Base-by-base conservation (phyloP, 2,888 invertebrate genomes). In the Isotomurus palustris region DNA sequence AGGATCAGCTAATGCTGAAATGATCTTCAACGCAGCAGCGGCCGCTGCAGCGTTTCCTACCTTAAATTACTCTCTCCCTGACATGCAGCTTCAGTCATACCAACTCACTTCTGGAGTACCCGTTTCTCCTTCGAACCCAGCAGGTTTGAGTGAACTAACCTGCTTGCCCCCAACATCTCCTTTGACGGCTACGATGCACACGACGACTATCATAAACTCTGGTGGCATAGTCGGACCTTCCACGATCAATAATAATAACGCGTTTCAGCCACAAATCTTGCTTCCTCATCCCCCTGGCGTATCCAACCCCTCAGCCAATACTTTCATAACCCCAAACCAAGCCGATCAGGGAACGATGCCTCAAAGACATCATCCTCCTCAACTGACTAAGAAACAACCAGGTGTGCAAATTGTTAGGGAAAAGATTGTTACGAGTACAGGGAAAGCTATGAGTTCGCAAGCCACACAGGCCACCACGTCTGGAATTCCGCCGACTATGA, bases 231-330 rank as follows among this genome's bases (percentile, higher is more conserved):
- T n/a, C n/a, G n/a, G n/a, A n/a, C n/a, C 38, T 60, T 28, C 22
- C 51, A n/a, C n/a, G n/a, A n/a, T n/a, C n/a, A n/a, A n/a, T n/a
- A n/a, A n/a, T n/a, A 41, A 55, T 14, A 48, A 38, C 27, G 56
- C 57, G 57, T 62, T 60, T 54, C 71, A 64, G 60, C 63, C 60
- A 32, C 64, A 53, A 71, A 57, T 64, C 12, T 53, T 64, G 29
- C 56, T 60, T 24, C 59, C 58, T 25, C 69, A 60, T 38, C 66
- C 64, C 24, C 67, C 53, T 76, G 79, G 71, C 73, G 80, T 73
- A 55, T 81, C 64, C 27, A n/a, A n/a, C n/a, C 56, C 64, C 44
- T 77, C 79, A 69, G 73, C 80, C 73, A n/a, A n/a, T n/a, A 50
- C 62, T 53, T 60, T 66, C 48, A 62, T 70, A 60, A 62, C 68